A percentile compares a stretch with the other conserved stretches of the same genome.
Conservation (phyloP, 2,797 vertebrate species). For the Discoglossus pictus region DNA sequence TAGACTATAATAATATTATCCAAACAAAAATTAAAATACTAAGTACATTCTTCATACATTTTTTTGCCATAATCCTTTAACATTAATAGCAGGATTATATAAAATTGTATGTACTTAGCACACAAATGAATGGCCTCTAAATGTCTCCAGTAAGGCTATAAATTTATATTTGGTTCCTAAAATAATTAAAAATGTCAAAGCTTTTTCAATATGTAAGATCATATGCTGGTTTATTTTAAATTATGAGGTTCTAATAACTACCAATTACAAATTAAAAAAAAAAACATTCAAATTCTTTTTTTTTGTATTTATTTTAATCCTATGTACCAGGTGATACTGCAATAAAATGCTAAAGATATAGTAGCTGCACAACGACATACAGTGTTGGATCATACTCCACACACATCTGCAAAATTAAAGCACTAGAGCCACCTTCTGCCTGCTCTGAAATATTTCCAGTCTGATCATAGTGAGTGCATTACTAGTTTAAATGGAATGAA, state of each 20-base stretch:
- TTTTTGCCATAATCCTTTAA: conserved; percentile 57
- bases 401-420: conserved; percentile 83
- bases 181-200: conserved; percentile 61
- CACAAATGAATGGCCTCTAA: conserved; percentile 62
- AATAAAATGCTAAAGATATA: conserved; percentile 60
- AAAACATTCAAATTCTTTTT: neutral
- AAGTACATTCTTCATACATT: conserved; percentile 59
- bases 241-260: conserved; percentile 51
- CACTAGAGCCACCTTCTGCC: conserved; percentile 97
- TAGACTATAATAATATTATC: too few species aligned
- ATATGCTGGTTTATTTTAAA: conserved; percentile 55
- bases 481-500: conserved; percentile 58
- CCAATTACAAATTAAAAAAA: neutral
- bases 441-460: conserved; percentile 72
- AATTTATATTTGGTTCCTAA: conserved; percentile 62
- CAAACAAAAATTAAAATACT: conserved; percentile 26
- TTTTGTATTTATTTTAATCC: conserved; percentile 59
- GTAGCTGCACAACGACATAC: conserved; percentile 62
- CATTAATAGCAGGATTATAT: conserved; percentile 64
- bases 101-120: conserved; percentile 64
- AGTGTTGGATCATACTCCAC: conserved; percentile 69
- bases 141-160: conserved; percentile 64
- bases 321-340: conserved; percentile 59
- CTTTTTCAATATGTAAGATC: conserved; percentile 53
- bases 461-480: conserved; percentile 57